Conservation (phyloP, 2,797 vertebrate species). For the Columba guinea region DNA sequence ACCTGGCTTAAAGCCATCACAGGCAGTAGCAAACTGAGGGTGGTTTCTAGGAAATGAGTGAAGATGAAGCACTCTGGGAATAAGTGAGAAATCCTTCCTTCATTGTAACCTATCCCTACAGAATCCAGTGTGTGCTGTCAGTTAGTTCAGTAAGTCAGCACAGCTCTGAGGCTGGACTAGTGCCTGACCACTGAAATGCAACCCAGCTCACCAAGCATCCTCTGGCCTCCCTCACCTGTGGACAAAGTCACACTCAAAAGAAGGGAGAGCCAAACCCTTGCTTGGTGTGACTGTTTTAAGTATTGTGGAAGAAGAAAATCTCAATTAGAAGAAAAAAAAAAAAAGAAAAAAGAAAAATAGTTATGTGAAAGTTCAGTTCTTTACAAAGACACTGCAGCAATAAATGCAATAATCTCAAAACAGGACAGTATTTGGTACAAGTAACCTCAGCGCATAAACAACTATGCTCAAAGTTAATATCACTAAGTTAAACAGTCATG, state of each 20-base stretch:
- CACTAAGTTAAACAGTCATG: constrained; percentile 18
- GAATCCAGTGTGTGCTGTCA: background rate
- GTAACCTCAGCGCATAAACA: background rate
- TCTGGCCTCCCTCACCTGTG: background rate
- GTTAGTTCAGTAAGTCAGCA: background rate
- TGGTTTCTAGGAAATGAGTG: background rate
- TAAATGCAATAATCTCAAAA: background rate
- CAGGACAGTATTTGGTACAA: background rate
- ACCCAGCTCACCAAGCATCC: background rate
- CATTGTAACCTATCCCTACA: background rate
- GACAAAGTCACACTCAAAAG: background rate
- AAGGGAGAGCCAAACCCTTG: background rate
- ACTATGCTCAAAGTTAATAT: background rate
- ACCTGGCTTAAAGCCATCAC: background rate
- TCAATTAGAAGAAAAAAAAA: background rate
- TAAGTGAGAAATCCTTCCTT: background rate
- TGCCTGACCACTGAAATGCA: background rate
- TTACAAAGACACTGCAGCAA: background rate
- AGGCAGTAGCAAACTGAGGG: background rate
- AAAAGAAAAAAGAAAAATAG: background rate
- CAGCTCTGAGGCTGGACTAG: background rate
- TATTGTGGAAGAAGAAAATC: background rate
- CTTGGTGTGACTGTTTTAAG: background rate
- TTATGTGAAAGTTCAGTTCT: background rate
- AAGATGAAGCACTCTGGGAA: background rate